Base-by-base conservation (phyloP, 2,888 invertebrate genomes). In the Melanostoma mellinum region DNA sequence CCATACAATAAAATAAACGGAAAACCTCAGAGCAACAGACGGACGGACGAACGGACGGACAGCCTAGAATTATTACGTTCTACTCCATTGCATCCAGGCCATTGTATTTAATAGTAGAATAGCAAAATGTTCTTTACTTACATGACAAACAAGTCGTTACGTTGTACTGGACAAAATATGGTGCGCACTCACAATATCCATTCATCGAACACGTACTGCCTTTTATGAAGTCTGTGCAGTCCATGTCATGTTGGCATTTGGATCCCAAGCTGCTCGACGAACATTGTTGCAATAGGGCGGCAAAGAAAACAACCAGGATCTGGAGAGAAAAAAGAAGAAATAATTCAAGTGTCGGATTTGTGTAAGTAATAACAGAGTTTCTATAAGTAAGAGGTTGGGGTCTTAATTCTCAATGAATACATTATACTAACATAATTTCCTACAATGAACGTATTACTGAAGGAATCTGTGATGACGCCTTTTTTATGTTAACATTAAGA, bases 71-170 rank as follows among this genome's bases (percentile, higher is more conserved):
- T 79, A 84, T 71, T 73, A 75, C 61, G 75, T 84, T 79, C 71
- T 58, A 48, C 63, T 78, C 48, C 55, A 48, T 56, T 73, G 74
- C 74, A 67, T 75, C 74, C 65, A 20, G 44, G n/a, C 36, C 40
- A 71, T 78, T 63, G 67, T 78, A 78, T 73, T 67, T 32, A 48
- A n/a, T 56, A 58, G 5, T 50, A 56, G 8, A 65, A 67, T 20
- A 65, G 44, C 35, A 69, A 65, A 69, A 55, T 33, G 36, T 69
- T 74, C 85, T 86, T 58, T 89, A 93, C 94, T 95, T 93, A 97
- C 97, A 96, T 93, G 96, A 96, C 87, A 97, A 92, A 92, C 97
- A 97, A 85, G 93, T 93, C 78, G 95, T 94, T 87, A 93, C 93
- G 92, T 97, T 96, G 90, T 94, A 94, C 89, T 93, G 93, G 42